These are phyloP conservation scores for Silurus glanis DNA, from an alignment of 2,113 vertebrate species.

Conservation along the genomic window DNA sequence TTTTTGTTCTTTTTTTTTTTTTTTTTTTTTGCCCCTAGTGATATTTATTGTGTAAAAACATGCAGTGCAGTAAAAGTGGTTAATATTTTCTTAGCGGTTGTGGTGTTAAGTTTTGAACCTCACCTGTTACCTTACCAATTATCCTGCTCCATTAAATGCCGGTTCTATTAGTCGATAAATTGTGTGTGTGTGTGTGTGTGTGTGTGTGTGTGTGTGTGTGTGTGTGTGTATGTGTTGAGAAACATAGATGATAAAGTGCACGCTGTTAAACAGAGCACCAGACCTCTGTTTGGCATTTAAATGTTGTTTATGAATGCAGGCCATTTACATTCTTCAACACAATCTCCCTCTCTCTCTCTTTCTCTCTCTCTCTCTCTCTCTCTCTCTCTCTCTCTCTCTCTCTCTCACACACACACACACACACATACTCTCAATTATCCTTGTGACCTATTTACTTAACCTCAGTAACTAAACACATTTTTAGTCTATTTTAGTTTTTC, in stretches of 20 bases:
- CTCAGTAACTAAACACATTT: not conserved
- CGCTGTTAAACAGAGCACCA: slow-evolving; percentile 52
- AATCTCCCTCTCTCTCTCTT: not conserved
- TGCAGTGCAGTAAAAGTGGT: not conserved
- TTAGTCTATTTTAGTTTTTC: not conserved
- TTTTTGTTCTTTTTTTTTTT: not conserved
- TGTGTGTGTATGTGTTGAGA: slow-evolving; percentile 50
- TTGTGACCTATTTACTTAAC: not conserved
- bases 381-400: too few species aligned
- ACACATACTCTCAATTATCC: not conserved
- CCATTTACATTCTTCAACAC: slow-evolving; percentile 23
- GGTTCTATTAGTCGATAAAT: slow-evolving; percentile 25
- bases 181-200: slow-evolving; percentile 38
- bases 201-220: slow-evolving; percentile 7
- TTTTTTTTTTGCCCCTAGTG: not conserved
- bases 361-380: too few species aligned
- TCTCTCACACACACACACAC: not conserved
- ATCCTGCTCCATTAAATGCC: slow-evolving; percentile 64
- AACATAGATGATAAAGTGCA: slow-evolving; percentile 27
- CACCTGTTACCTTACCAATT: slow-evolving; percentile 50
- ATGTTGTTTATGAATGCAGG: slow-evolving; percentile 33
- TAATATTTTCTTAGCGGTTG: slow-evolving; percentile 45
- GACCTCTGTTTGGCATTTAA: slow-evolving; percentile 46
- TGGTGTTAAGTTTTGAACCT: slow-evolving; percentile 57
- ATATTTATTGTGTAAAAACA: not conserved